Evolutionary conservation across 2,888 invertebrate genomes (phyloP), one percentile per base, ranked within the genome.

Genomic region (Kuschelorhynchus macadamiae): DNA sequence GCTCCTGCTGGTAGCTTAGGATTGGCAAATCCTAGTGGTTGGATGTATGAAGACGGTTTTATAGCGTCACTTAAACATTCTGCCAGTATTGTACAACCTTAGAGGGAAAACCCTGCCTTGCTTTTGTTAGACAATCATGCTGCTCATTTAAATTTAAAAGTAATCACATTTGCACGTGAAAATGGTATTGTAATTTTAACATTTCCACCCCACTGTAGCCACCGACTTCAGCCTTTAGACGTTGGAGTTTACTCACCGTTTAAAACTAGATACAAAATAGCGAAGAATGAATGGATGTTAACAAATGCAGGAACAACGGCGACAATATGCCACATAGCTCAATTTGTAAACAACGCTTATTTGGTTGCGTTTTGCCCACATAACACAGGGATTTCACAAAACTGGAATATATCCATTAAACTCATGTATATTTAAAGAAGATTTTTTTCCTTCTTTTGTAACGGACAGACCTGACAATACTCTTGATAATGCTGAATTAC

Each of bases 391-490:
- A 47, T 47, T 20, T 25, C 7, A 25, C 25, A 25, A 25, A 25
- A 25, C 25, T 25, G 25, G 25, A 25, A 25, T 39, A 5, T 47
- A 47, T 47, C 47, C 20, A 18, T 47, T 47, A 11, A 47, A 47
- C 20, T 47, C 47, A 7, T 47, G 18, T 47, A 47, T 47, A 20
- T 18, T 47, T 47, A 47, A 47, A 47, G 47, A 47, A 47, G 47
- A 47, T 44, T 44, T 44, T 44, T 17, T 44, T 44, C 44, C 44
- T 14, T 44, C 16, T 44, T 44, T 44, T 11, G 44, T 17, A 17
- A 5, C n/a, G n/a, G n/a, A n/a, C n/a, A n/a, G n/a, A n/a, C n/a
- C n/a, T n/a, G n/a, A n/a, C n/a, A n/a, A n/a, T n/a, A n/a, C n/a
- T n/a, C n/a, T n/a, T n/a, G n/a, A n/a, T n/a, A n/a, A n/a, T n/a